These are phyloP conservation scores for Drosophila sucinea DNA, from an alignment of 1,140 invertebrate genomes.

Conservation along the genomic window DNA sequence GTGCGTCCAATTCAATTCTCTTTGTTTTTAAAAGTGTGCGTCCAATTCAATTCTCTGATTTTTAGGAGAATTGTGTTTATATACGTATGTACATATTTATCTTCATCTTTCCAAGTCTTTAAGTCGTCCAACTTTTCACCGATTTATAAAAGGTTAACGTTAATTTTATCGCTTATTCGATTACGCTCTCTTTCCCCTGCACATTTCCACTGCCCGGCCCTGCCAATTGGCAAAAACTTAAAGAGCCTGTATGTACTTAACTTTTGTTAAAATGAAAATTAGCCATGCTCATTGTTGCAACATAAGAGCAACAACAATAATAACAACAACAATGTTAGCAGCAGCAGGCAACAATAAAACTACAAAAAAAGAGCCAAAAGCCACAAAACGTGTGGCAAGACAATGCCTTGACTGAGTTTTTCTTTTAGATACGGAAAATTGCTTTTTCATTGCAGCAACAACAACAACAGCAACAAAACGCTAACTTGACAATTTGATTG, in stretches of 20 bases:
- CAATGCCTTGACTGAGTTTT: slow-evolving; percentile 78
- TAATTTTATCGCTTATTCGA: too few relatives aligned
- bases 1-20: too few relatives aligned
- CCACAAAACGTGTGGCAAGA: slow-evolving; percentile 74
- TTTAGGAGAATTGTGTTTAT: too few relatives aligned
- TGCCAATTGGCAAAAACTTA: slow-evolving; percentile 45
- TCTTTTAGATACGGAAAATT: slow-evolving; percentile 68
- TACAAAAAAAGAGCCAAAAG: slow-evolving; percentile 48
- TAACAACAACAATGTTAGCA: slow-evolving; percentile 50
- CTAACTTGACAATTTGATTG: slow-evolving; percentile 69
- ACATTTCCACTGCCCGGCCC: background rate
- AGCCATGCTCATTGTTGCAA: slow-evolving; percentile 78
- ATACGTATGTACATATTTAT: too few relatives aligned
- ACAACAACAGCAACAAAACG: slow-evolving; percentile 22
- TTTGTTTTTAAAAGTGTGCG: too few relatives aligned
- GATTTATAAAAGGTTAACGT: too few relatives aligned
- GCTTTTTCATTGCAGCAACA: slow-evolving; percentile 75
- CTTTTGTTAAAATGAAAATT: slow-evolving; percentile 79
- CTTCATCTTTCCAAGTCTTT: too few relatives aligned
- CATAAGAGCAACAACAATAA: slow-evolving; percentile 50
- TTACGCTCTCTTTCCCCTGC: too few relatives aligned
- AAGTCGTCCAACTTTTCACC: too few relatives aligned
- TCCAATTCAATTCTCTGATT: too few relatives aligned
- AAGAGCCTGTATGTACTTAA: slow-evolving; percentile 66
- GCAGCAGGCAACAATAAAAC: slow-evolving; percentile 34